Percentiles rank a stretch among this genome's conserved stretches.
phyloP scores from a whole-genome alignment of 2,797 vertebrate species.

The Alca torda region DNA sequence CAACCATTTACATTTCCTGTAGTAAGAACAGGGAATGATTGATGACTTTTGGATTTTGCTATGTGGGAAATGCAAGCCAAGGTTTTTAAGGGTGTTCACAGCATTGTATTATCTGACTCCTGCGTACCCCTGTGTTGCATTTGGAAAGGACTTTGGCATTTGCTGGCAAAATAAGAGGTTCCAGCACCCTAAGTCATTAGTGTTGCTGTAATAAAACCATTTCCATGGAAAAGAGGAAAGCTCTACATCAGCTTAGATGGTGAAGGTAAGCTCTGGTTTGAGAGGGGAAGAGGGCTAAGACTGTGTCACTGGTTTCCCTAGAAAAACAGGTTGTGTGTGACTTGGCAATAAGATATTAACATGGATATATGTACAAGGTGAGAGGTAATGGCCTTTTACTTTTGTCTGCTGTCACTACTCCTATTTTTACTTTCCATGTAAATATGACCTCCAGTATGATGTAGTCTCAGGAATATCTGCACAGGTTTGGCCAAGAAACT shows the following conservation, averaged over 20 bases:
- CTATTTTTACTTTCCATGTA: background rate
- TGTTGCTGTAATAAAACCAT: background rate
- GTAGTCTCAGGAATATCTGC: background rate
- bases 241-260: fast-evolving
- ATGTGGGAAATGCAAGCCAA: background rate
- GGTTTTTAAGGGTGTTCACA: background rate
- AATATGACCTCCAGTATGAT: fast-evolving
- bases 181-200: fast-evolving
- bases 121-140: background rate
- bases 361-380: background rate
- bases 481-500: background rate
- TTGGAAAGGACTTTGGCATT: background rate
- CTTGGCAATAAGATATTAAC: background rate
- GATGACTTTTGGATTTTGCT: background rate
- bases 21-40: background rate
- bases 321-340: background rate
- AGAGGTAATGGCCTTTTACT: background rate
- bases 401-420: background rate
- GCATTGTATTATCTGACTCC: background rate
- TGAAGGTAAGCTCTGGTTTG: background rate
- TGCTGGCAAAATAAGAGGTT: background rate
- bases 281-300: background rate
- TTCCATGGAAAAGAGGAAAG: background rate
- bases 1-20: background rate
- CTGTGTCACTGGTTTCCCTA: background rate